Evolutionary conservation across 2,888 invertebrate species (phyloP).

Genomic region (Axea sp.): DNA sequence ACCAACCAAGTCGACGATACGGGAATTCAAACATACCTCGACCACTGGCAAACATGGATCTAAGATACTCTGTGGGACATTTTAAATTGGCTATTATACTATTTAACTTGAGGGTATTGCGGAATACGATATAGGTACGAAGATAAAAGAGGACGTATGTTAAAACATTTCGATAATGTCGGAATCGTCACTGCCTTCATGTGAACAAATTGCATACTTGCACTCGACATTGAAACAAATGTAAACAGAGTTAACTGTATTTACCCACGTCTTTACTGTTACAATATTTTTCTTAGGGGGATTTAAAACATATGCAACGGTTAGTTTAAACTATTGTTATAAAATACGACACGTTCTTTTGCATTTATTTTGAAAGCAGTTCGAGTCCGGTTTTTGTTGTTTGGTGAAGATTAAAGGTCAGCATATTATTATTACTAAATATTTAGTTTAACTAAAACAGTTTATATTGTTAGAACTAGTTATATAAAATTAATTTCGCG

Average conservation of each 20-base stretch:
- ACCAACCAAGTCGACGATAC: conserved; percentile 50
- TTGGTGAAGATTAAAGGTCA: too few species aligned
- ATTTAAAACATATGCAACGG: not conserved
- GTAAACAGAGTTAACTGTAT: conserved; percentile 78
- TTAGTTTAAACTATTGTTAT: too few species aligned
- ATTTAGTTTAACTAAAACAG: too few species aligned
- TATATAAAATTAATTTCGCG: too few species aligned
- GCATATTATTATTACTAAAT: too few species aligned
- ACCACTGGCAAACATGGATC: conserved; percentile 75
- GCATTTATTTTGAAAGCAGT: too few species aligned
- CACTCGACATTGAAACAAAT: conserved; percentile 73
- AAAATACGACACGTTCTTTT: too few species aligned
- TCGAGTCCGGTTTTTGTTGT: too few species aligned
- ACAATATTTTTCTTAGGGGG: conserved; percentile 68
- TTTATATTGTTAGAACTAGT: too few species aligned
- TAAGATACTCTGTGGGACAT: conserved; percentile 77
- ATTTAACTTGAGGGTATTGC: conserved; percentile 78
- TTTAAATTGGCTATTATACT: conserved; percentile 80
- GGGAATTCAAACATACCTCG: conserved; percentile 71
- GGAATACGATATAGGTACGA: conserved; percentile 62
- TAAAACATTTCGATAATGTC: conserved; percentile 38
- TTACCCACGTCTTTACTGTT: conserved; percentile 75
- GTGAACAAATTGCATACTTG: conserved; percentile 66
- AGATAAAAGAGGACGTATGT: conserved; percentile 64
- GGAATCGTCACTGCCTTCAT: conserved; percentile 54